A percentile compares a stretch with the other conserved stretches of the same genome.
Evolutionary conservation across 2,113 vertebrate genomes (phyloP).

Genomic region (Camelus dromedarius): DNA sequence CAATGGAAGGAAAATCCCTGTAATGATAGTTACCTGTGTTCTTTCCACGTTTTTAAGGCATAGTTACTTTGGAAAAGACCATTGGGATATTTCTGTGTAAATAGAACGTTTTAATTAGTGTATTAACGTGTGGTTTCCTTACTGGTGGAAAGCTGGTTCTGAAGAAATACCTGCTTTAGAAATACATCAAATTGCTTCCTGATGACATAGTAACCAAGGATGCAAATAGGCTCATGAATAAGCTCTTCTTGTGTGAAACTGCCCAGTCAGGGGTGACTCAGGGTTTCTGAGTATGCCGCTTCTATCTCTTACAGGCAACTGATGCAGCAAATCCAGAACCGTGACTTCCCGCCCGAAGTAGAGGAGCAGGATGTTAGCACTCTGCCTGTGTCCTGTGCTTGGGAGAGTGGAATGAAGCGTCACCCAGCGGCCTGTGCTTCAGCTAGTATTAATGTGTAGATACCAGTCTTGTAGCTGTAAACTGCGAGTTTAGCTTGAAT

Average conservation of each 20-base stretch:
- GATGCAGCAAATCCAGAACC: slow-evolving; percentile 92
- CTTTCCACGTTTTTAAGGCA: not conserved
- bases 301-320: slow-evolving; percentile 88
- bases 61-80: not conserved
- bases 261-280: not conserved
- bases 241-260: not conserved
- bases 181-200: not conserved
- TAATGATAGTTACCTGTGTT: not conserved
- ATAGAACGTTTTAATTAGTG: not conserved
- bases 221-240: accelerated
- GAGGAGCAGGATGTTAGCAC: slow-evolving; percentile 88
- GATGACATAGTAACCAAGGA: not conserved
- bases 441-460: slow-evolving; percentile 90
- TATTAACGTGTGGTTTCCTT: not conserved
- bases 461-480: slow-evolving; percentile 74
- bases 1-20: not conserved
- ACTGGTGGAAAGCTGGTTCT: not conserved
- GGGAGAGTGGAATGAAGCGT: slow-evolving; percentile 93
- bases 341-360: slow-evolving; percentile 85
- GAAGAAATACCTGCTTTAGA: not conserved
- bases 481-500: slow-evolving; percentile 81
- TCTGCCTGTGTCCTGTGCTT: slow-evolving; percentile 92
- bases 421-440: slow-evolving; percentile 89
- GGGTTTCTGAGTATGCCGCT: not conserved
- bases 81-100: not conserved